Base-by-base conservation (phyloP, 2,888 invertebrate genomes). In the Cryptus armator region DNA sequence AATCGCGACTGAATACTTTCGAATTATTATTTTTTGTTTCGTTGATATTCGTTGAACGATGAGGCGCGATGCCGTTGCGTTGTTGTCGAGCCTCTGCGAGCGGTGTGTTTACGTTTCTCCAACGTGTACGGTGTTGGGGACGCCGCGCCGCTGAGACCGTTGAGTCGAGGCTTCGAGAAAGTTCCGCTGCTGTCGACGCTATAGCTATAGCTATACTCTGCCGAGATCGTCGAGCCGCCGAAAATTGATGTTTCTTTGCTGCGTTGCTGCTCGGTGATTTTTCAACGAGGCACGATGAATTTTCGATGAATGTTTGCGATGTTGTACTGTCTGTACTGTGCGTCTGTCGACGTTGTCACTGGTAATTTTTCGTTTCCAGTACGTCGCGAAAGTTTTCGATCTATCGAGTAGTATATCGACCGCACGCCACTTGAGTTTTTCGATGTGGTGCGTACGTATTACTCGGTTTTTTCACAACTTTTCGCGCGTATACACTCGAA, bases 231-330 rank as follows among this genome's bases (percentile, higher is more conserved):
- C 9, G 37, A 37, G 37, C 37, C 37, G 37, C 37, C 9, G 37
- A 37, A 37, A 7, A 9, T 37, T 9, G 37, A 37, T n/a, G 7
- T 51, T 51, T 16, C 12, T 12, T 7, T 7, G 51, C 1, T 51
- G 7, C 51, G 51, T 51, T 51, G 51, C 51, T 51, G 51, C 51
- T 51, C 51, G 51, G 0, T 51, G 7, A 51, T 14, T 51, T 12
- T n/a, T 51, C 51, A 12, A 51, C 51, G 51, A 51, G 51, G 51
- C 51, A 12, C 51, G 51, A 51, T 51, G 51, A 12, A 51, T 51
- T n/a, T 51, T 51, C 16, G 16, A 51, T 51, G 51, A 51, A 51
- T 14, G n/a, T 51, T 51, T 51, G 51, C 51, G 5, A 51, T 51
- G 51, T 51, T 51, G n/a, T 51, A 51, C 51, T 51, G 7, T 51